Evolutionary conservation across 2,797 vertebrate species (phyloP), one percentile per base, ranked within the genome.

Genomic region (Percopsis omiscomaycus): DNA sequence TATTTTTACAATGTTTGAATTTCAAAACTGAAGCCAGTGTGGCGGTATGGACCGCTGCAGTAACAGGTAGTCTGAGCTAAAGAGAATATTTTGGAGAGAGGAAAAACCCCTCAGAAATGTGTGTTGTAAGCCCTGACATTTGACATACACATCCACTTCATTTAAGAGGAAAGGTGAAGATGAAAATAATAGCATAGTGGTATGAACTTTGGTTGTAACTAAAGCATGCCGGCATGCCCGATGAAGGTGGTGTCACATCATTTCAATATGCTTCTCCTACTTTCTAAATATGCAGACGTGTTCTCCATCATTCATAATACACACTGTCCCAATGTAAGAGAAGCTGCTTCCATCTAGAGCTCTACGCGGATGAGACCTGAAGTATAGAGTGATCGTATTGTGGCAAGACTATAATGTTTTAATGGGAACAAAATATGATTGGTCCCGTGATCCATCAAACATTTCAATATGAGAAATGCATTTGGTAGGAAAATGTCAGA

Each of bases 351-450:
- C 22, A 4, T 32, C 4, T 32, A 4, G 30, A 32, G 30, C 30
- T 32, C 22, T 5, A 51, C n/a, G 56, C 67, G 9, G 63, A 80
- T 78, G 3, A 69, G 67, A 79, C 59, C 48, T 71, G 50, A 81
- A 46, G 50, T 1, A 3, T 45, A 47, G 29, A 10, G 42, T 56
- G 32, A 16, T 30, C 2, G 46, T 47, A 47, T 55, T 69, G 64
- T 72, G 60, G 66, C 50, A 59, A 68, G 46, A 70, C 44, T 52
- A 49, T 55, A 78, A 86, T 86, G 84, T 80, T 78, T 77, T 14
- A 67, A 73, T 69, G 64, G 28, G 57, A 59, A 68, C 70, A 30
- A 81, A 32, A 10, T 65, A 80, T 70, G 32, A n/a, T 10, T 58
- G 71, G 45, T 59, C 72, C 50, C 68, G 61, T 50, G 64, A 15